Evolutionary conservation across 2,797 vertebrate species (phyloP).

Genomic region (Garrulus glandarius): DNA sequence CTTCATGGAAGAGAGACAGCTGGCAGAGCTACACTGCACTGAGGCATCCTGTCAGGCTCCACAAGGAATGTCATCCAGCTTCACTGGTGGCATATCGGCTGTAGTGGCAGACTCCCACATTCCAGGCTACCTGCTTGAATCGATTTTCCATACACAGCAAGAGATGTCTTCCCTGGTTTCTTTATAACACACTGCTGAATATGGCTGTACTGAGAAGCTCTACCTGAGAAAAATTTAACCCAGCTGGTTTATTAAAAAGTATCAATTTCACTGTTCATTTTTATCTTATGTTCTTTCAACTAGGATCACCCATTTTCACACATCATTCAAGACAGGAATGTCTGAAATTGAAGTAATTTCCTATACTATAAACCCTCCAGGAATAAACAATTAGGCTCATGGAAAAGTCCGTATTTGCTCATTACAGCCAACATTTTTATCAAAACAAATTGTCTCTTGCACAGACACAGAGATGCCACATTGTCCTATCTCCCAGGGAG

Average conservation of each 20-base stretch:
- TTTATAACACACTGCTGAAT: neutral
- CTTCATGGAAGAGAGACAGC: conserved; percentile 44
- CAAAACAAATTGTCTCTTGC: neutral
- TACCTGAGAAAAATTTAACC: neutral
- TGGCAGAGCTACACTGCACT: conserved; percentile 8
- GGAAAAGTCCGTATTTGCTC: neutral
- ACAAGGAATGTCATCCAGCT: conserved; percentile 3
- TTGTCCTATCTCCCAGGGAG: neutral
- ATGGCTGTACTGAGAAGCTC: neutral
- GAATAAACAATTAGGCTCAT: neutral
- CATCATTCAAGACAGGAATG: neutral
- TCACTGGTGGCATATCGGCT: neutral
- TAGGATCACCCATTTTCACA: neutral
- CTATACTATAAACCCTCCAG: neutral
- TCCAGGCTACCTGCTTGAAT: neutral
- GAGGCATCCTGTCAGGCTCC: conserved; percentile 4
- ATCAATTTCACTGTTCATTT: neutral
- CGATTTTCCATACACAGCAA: neutral
- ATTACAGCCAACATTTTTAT: neutral
- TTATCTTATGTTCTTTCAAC: neutral
- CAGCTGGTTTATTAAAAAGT: neutral
- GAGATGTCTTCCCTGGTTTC: neutral
- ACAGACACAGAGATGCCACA: neutral
- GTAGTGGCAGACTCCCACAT: neutral
- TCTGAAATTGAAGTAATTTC: neutral